A percentile compares a stretch with the other conserved stretches of the same genome.
Evolutionary conservation across 2,113 vertebrate genomes (phyloP).

Genomic region (Cnemophilus loriae): DNA sequence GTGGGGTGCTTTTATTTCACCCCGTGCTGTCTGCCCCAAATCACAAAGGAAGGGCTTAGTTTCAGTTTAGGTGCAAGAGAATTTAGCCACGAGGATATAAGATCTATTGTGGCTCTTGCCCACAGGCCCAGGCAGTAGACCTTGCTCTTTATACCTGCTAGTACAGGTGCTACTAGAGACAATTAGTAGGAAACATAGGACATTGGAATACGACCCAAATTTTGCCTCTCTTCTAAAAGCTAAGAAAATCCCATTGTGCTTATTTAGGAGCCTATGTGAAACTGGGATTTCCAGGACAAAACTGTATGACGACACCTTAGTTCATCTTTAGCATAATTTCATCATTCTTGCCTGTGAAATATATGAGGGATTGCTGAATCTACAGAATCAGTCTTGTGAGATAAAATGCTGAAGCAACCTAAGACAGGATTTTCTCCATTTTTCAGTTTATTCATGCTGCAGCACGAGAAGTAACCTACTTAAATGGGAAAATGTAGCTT

Average conservation of each 20-base stretch:
- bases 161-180: background rate
- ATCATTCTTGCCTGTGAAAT: background rate
- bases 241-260: background rate
- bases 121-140: background rate
- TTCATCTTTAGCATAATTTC: background rate
- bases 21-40: background rate
- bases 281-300: background rate
- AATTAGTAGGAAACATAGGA: background rate
- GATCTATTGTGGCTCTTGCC: background rate
- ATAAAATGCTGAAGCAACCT: background rate
- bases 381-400: background rate
- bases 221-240: background rate
- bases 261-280: background rate
- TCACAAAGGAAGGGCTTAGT: background rate
- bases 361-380: background rate
- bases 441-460: background rate
- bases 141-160: background rate
- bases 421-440: background rate
- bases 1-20: background rate
- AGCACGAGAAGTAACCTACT: background rate
- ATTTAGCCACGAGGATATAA: fast-evolving
- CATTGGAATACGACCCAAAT: background rate
- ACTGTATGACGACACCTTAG: background rate
- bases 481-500: background rate
- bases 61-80: background rate